Evolutionary conservation across 2,797 vertebrate species (phyloP), one percentile per base, ranked within the genome.

Genomic region (Sarcoramphus papa): DNA sequence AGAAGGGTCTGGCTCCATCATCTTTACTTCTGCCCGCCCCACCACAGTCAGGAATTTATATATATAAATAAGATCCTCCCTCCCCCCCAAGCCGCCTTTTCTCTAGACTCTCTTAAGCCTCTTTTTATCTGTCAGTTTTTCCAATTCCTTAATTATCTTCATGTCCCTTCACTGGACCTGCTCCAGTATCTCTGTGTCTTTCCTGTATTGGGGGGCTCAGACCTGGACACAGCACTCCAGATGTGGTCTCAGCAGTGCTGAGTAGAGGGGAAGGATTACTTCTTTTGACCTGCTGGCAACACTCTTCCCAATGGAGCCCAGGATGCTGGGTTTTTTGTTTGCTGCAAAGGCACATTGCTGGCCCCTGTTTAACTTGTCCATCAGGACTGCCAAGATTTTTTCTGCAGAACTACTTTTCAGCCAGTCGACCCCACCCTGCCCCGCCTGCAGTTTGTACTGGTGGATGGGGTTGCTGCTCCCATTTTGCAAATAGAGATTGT

Each of bases 361-460:
- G 7, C 18, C 15, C 4, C 40, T 80, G 25, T 81, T 62, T 59
- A 76, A 12, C 21, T 47, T 64, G 27, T 7, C 51, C 51, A 45
- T 35, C 28, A 69, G 30, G 30, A 75, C 56, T 51, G 16, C 69
- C 30, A 67, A 27, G 14, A 10, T 15, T 37, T 76, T 53, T 74
- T 35, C 64, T 65, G 25, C 31, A 74, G 62, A 74, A 73, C 19
- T 43, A 9, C 65, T 65, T 93, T 93, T 57, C 56, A 53, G 9
- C 11, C 33, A 62, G 27, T 40, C 2, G 6, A 3, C 22, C 13
- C 28, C 40, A 63, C 0, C 0, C 33, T 79, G 31, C 17, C 43
- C 28, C 12, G 7, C 41, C n/a, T 10, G 3, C n/a, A 65, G 17
- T 8, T 74, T 67, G 4, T 60, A 7, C 21, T 68, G 60, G n/a